These are phyloP conservation scores for Dione juno DNA, from an alignment of 2,888 invertebrate species.

Conservation along the genomic window DNA sequence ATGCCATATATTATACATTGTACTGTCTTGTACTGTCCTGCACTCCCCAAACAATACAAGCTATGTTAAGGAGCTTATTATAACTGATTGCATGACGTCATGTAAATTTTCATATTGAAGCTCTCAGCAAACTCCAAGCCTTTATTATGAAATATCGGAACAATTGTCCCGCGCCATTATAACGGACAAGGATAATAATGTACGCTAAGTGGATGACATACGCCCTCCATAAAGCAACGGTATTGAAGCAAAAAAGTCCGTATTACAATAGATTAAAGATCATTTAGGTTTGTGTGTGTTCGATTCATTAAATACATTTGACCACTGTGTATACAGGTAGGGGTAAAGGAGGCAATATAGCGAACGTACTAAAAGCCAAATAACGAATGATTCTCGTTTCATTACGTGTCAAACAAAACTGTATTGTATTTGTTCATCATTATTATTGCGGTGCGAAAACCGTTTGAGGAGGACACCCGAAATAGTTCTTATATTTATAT, in stretches of 20 bases:
- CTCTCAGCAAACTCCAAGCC: slow-evolving; percentile 28
- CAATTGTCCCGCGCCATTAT: slow-evolving; percentile 38
- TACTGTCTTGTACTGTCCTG: too few relatives aligned
- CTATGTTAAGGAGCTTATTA: not conserved
- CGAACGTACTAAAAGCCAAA: slow-evolving; percentile 35
- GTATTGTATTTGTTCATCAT: slow-evolving; percentile 29
- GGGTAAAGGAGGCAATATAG: slow-evolving; percentile 32
- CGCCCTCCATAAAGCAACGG: not conserved
- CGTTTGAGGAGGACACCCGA: not conserved
- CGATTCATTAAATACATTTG: slow-evolving; percentile 19
- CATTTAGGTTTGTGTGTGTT: not conserved
- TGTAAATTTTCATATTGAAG: slow-evolving; percentile 22
- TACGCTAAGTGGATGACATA: slow-evolving; percentile 31
- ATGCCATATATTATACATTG: too few relatives aligned
- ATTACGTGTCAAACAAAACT: slow-evolving; percentile 37
- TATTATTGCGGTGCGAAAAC: slow-evolving; percentile 11
- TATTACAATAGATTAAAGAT: not conserved
- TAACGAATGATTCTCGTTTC: slow-evolving; percentile 38
- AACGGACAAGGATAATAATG: slow-evolving; percentile 39
- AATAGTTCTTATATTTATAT: not conserved
- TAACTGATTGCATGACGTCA: not conserved
- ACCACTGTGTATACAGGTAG: slow-evolving; percentile 19
- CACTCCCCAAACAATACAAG: not conserved
- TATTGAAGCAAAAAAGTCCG: slow-evolving; percentile 15
- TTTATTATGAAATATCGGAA: slow-evolving; percentile 32